These are phyloP conservation scores for Cyanoramphus novaezelandiae DNA, from an alignment of 2,113 vertebrate genomes.

Conservation along the genomic window DNA sequence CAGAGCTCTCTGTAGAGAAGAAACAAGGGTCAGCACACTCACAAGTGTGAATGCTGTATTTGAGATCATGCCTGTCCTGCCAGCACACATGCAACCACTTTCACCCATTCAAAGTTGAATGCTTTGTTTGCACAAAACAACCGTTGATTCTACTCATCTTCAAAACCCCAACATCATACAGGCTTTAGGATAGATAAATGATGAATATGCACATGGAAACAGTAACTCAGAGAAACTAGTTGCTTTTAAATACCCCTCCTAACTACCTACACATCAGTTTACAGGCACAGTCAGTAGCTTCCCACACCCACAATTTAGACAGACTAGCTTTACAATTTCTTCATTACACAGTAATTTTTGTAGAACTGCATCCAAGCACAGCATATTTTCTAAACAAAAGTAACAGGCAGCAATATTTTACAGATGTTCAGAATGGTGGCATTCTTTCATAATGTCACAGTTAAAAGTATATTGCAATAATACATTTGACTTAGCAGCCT, in stretches of 20 bases:
- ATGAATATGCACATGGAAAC: background rate
- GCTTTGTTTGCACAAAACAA: background rate
- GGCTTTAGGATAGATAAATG: background rate
- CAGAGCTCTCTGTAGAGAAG: background rate
- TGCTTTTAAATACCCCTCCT: background rate
- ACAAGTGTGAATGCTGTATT: background rate
- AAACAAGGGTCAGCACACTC: background rate
- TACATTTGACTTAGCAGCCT: background rate
- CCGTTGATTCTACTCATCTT: background rate
- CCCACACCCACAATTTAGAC: background rate
- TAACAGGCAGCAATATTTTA: background rate
- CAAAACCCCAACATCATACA: background rate
- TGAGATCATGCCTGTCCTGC: background rate
- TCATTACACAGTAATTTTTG: background rate
- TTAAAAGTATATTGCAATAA: background rate
- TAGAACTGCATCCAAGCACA: background rate
- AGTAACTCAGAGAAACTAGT: background rate
- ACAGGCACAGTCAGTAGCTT: background rate
- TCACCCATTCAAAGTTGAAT: background rate
- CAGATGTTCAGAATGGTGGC: background rate
- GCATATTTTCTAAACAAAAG: background rate
- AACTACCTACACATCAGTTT: background rate
- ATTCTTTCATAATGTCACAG: background rate
- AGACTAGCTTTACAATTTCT: background rate
- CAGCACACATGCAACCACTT: background rate